Percentiles rank a stretch among this genome's conserved stretches.
Evolutionary conservation across 2,888 invertebrate species (phyloP).

Genomic region (Crocallis elinguaria): DNA sequence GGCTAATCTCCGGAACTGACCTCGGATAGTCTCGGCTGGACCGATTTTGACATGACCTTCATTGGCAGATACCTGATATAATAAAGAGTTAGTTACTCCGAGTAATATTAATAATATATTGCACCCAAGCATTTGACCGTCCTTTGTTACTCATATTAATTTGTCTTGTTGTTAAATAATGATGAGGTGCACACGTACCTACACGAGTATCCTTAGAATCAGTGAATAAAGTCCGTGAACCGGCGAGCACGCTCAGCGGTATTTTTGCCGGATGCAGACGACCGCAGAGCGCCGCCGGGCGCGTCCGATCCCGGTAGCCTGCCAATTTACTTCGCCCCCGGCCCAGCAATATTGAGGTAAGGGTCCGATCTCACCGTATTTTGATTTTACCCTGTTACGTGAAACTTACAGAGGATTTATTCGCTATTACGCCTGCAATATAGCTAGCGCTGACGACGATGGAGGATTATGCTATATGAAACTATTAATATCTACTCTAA

Average conservation of each 20-base stretch:
- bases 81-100: too few species aligned
- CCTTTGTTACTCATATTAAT: neutral
- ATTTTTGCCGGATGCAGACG: constrained; percentile 34
- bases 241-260: constrained; percentile 2
- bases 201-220: too few species aligned
- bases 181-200: neutral
- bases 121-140: too few species aligned
- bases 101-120: too few species aligned
- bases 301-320: constrained; percentile 38
- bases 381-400: constrained; percentile 33
- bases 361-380: constrained; percentile 34
- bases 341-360: constrained; percentile 39
- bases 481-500: too few species aligned
- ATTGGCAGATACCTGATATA: too few species aligned
- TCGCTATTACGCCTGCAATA: constrained; percentile 9
- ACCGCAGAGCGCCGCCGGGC: constrained; percentile 31
- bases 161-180: neutral
- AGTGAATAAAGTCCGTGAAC: constrained; percentile 6
- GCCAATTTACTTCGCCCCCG: constrained; percentile 44
- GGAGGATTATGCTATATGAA: neutral
- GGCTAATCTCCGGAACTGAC: too few species aligned
- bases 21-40: too few species aligned
- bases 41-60: too few species aligned
- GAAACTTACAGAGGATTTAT: constrained; percentile 26
- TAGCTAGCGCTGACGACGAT: neutral